phyloP scores from a whole-genome alignment of 2,797 vertebrate species.

The Cirrhinus mrigala region DNA sequence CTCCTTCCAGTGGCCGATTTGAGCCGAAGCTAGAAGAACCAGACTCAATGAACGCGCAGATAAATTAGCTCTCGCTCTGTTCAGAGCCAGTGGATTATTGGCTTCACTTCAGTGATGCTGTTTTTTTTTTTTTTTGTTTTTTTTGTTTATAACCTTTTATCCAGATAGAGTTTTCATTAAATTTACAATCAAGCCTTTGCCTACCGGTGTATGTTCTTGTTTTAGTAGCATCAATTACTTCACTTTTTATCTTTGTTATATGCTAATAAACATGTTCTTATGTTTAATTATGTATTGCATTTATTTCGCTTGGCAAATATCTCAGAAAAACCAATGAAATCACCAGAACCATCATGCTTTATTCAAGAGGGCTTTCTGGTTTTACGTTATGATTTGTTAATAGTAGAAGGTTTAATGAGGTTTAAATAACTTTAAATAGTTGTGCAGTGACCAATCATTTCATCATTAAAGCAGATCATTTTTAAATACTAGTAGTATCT shows the following conservation, averaged over 20 bases:
- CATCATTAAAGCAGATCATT: background rate
- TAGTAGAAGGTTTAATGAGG: background rate
- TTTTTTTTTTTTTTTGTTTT: background rate
- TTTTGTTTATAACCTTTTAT: background rate
- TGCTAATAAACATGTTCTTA: constrained; percentile 39
- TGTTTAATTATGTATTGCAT: constrained; percentile 18
- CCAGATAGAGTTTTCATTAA: background rate
- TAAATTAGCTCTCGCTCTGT: constrained; percentile 19
- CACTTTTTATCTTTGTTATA: constrained; percentile 30
- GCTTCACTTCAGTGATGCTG: background rate
- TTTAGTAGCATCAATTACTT: constrained; percentile 4
- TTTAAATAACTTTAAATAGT: constrained; percentile 9
- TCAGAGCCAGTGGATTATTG: constrained; percentile 25
- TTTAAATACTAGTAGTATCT: background rate
- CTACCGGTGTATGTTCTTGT: constrained; percentile 5
- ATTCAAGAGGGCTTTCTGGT: background rate
- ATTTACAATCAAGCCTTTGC: constrained; percentile 16
- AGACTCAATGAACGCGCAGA: background rate
- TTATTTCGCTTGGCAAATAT: constrained; percentile 34
- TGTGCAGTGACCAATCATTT: constrained; percentile 2
- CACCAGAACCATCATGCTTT: background rate
- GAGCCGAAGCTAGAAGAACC: constrained; percentile 1
- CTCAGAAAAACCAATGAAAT: background rate
- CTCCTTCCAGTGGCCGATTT: constrained; percentile 14
- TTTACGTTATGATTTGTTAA: constrained; percentile 17